Evolutionary conservation across 2,797 vertebrate species (phyloP).

Genomic region (Saxicola maurus): DNA sequence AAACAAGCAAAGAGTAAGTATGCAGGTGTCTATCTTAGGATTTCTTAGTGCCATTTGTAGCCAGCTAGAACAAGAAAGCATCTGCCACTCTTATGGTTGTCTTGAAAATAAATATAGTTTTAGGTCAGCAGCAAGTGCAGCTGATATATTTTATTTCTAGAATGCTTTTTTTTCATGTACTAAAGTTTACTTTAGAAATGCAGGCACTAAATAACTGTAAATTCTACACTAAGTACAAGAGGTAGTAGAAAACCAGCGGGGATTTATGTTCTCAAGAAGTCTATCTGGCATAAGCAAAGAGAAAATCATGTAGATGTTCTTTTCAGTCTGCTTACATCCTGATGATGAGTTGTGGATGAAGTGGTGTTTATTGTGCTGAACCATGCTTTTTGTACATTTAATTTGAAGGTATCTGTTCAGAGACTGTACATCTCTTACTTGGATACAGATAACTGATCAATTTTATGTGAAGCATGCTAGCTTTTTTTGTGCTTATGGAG

Average conservation of each 20-base stretch:
- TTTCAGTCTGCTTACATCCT: neutral
- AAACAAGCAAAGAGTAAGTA: neutral
- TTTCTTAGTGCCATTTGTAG: slow-evolving; percentile 15
- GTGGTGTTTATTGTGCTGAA: neutral
- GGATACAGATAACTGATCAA: slow-evolving; percentile 49
- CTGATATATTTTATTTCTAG: slow-evolving; percentile 14
- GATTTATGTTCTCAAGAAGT: neutral
- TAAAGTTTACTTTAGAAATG: neutral
- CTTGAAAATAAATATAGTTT: slow-evolving; percentile 24
- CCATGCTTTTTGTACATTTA: neutral
- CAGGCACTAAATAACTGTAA: neutral
- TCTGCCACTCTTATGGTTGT: slow-evolving; percentile 1
- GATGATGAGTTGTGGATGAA: neutral
- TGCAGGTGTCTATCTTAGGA: neutral
- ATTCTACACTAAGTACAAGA: neutral
- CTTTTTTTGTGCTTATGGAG: slow-evolving; percentile 42
- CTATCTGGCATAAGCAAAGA: neutral
- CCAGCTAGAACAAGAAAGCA: slow-evolving; percentile 26
- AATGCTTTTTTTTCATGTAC: neutral
- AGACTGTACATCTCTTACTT: slow-evolving; percentile 23
- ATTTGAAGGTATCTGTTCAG: neutral
- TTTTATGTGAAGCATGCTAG: slow-evolving; percentile 29
- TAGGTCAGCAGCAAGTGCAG: slow-evolving; percentile 4
- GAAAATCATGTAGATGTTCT: neutral
- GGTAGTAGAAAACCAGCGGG: neutral